These are phyloP conservation scores for Drosophila guanche DNA, from an alignment of 1,140 invertebrate species.

Conservation along the genomic window DNA sequence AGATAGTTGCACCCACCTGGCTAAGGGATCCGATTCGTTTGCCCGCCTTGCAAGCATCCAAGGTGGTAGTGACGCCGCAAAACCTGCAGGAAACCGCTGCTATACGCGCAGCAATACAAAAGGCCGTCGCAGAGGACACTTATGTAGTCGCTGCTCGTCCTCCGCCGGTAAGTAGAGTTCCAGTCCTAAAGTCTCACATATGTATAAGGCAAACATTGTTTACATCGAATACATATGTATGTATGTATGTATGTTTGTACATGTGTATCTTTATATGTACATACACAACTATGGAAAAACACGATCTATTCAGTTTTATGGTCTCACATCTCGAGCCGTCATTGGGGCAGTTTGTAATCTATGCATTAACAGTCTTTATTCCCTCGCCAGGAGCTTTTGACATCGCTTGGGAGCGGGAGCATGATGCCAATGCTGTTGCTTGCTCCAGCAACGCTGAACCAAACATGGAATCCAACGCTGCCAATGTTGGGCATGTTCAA, in stretches of 20 bases:
- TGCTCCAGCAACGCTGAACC: conserved; percentile 4
- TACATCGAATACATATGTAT: no score
- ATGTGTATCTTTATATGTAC: no score
- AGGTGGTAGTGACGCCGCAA: conserved; percentile 53
- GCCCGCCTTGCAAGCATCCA: not conserved
- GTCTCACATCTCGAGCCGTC: not conserved
- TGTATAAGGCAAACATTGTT: no score
- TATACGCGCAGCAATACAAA: conserved; percentile 52
- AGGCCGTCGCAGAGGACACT: conserved; percentile 53
- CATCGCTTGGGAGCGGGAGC: no score
- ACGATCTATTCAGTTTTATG: not conserved
- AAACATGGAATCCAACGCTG: not conserved
- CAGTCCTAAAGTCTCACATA: not conserved
- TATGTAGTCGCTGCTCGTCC: conserved; percentile 51
- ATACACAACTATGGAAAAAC: no score
- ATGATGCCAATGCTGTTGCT: no score
- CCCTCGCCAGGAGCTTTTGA: no score
- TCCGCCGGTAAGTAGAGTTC: conserved; percentile 35
- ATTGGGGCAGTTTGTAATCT: no score
- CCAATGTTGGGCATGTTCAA: conserved; percentile 3
- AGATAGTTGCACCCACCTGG: conserved; percentile 63
- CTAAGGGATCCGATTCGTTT: conserved; percentile 22
- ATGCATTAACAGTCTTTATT: no score
- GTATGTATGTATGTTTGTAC: no score
- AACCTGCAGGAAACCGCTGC: conserved; percentile 48